Evolutionary conservation across 2,797 vertebrate species (phyloP).

Genomic region (Dendrocincla fuliginosa): DNA sequence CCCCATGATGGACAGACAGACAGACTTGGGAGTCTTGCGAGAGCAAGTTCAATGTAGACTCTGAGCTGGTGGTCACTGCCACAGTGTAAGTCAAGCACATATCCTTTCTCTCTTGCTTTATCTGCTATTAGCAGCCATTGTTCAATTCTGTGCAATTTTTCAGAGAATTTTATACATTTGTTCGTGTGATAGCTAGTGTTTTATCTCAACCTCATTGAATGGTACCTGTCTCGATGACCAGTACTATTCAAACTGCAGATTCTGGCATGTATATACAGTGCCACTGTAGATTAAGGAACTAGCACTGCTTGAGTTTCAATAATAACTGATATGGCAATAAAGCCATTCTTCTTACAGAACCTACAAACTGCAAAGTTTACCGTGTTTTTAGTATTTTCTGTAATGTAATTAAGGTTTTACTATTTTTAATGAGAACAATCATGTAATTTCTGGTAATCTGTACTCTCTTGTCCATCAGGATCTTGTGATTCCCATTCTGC

Average conservation of each 20-base stretch:
- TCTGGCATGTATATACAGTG: background rate
- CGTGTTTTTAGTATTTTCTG: slow-evolving; percentile 39
- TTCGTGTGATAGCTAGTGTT: background rate
- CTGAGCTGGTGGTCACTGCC: background rate
- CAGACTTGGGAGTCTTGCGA: background rate
- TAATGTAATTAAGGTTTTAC: slow-evolving; percentile 19
- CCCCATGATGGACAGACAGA: fast-evolving
- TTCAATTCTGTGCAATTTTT: background rate
- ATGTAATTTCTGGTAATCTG: slow-evolving; percentile 34
- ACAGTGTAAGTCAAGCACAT: fast-evolving
- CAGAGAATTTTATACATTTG: background rate
- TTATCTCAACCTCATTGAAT: background rate
- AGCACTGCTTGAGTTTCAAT: background rate
- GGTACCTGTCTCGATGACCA: background rate
- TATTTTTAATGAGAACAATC: slow-evolving; percentile 22
- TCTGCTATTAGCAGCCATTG: background rate
- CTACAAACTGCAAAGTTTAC: background rate
- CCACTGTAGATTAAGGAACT: background rate
- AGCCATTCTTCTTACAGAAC: background rate
- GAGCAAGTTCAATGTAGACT: background rate
- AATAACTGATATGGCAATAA: background rate
- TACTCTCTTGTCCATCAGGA: background rate
- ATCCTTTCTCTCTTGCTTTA: background rate
- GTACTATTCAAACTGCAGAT: background rate
- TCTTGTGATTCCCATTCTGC: background rate